Base-by-base conservation (phyloP, 1,140 invertebrate genomes). In the Macrobrachium nipponense region DNA sequence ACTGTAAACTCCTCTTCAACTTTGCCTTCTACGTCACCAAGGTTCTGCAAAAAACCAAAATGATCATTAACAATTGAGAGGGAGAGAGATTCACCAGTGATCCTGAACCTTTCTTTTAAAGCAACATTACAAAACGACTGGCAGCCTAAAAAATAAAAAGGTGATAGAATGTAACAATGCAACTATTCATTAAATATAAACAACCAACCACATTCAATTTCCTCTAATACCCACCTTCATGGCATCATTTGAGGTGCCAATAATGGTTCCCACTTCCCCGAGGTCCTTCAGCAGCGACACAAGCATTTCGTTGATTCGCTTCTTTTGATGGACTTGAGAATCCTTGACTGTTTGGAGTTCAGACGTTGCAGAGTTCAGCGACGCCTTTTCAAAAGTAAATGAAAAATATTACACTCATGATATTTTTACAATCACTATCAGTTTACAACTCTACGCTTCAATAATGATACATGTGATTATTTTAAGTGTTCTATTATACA, bases 1-100 rank as follows among this genome's bases (percentile, higher is more conserved):
- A 99, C 97, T 0, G 98, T 99, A 90, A 99, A 99, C 91, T 99
- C 98, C 91, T 99, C 98, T 91, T 99, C 98, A 20, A 99, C 93
- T 91, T 99, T 99, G 87, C 84, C 84, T 15, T 86, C 84, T n/a
- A 86, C 84, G 23, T 86, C 84, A 15, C 84, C 84, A 43, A 86
- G 68, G 68, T 86, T 86, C 84, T 86, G 51, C 15, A 62, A 43
- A 51, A 51, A 51, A 2, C 15, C 73, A 80, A n/a, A n/a, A n/a
- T n/a, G 14, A 66, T 20, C 15, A 12, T 15, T 7, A 51, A 51
- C 8, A 6, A 12, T 2, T 3, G 51, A 51, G 51, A 51, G 7
- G 5, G 7, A 12, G 12, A 51, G 51, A 51, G 7, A 10, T 51
- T 66, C 14, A n/a, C n/a, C 10, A 23, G 0, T n/a, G 11, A 27